phyloP scores from a whole-genome alignment of 2,888 invertebrate genomes.

The Scelioninae gen. 2 region DNA sequence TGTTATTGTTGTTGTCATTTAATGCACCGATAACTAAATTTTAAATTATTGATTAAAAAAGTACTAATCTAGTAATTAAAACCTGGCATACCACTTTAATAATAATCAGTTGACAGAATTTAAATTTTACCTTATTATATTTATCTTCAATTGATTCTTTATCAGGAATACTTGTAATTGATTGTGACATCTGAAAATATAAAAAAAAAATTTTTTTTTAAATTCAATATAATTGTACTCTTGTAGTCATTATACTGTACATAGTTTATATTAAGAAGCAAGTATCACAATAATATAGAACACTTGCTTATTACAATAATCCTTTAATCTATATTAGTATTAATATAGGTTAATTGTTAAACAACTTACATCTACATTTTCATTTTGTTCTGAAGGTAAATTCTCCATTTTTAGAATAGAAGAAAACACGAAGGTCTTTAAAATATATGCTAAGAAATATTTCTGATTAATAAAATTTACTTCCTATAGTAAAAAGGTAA shows the following conservation, averaged over 20 bases:
- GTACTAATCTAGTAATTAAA: too few relatives aligned
- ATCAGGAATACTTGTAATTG: conserved; percentile 55
- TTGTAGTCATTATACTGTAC: background rate
- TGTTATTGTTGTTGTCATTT: too few relatives aligned
- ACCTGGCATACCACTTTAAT: too few relatives aligned
- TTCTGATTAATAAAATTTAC: too few relatives aligned
- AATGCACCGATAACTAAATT: too few relatives aligned
- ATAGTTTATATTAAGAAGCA: background rate
- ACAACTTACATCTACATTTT: conserved; percentile 30
- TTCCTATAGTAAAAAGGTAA: too few relatives aligned
- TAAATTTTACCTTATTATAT: conserved; percentile 68
- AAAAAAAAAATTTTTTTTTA: background rate
- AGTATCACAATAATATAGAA: background rate
- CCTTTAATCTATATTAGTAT: background rate
- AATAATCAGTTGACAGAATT: background rate
- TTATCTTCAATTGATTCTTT: conserved; percentile 70
- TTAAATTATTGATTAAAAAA: background rate
- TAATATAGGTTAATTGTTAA: conserved; percentile 21
- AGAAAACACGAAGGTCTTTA: too few relatives aligned
- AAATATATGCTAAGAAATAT: too few relatives aligned
- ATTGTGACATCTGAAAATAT: conserved; percentile 57
- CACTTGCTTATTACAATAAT: background rate
- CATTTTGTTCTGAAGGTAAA: conserved; percentile 19
- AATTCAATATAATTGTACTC: background rate
- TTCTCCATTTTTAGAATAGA: conserved; percentile 22